Base-by-base conservation (phyloP, 2,797 vertebrate species). In the Tamandua tetradactyla region DNA sequence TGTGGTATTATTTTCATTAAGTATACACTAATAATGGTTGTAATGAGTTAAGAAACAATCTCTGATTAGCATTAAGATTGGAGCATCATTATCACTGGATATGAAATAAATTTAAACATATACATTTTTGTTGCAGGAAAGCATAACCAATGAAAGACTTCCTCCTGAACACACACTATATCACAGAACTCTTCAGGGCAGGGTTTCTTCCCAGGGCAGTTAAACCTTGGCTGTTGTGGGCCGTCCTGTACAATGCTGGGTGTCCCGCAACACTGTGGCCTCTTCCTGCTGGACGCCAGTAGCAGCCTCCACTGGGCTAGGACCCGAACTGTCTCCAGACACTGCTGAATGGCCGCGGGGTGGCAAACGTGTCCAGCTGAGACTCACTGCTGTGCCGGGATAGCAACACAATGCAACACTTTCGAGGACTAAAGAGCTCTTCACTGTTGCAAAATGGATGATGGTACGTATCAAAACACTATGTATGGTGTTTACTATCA, bases 31-130 rank as follows among this genome's bases (percentile, higher is more conserved):
- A 18, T n/a, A 86, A 80, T 1, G 78, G 55, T 23, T 35, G 47
- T 75, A 66, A 78, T 27, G n/a, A 89, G 37, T 55, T 55, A 93
- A 49, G 84, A 80, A 17, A n/a, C 52, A 78, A 91, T 37, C 30
- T 88, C 69, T 69, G 61, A 57, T 68, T 78, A 89, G 90, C 22
- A 62, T 92, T 95, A n/a, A n/a, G n/a, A n/a, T n/a, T 62, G 61
- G 49, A 90, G 66, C 27, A 87, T 74, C 57, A 71, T 27, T 37
- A 35, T 47, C n/a, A 72, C 10, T 89, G 80, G 15, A 79, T 40
- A 86, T 20, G 32, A 4, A 88, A 79, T 85, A 76, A 74, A 66
- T 91, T 79, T 80, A 93, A 84, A 94, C 69, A 35, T 57, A 80
- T 10, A 64, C 5, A 17, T 14, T 2, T 69, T 83, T 82, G 35